phyloP scores from a whole-genome alignment of 2,113 vertebrate genomes.

The Australoheros scitulus region DNA sequence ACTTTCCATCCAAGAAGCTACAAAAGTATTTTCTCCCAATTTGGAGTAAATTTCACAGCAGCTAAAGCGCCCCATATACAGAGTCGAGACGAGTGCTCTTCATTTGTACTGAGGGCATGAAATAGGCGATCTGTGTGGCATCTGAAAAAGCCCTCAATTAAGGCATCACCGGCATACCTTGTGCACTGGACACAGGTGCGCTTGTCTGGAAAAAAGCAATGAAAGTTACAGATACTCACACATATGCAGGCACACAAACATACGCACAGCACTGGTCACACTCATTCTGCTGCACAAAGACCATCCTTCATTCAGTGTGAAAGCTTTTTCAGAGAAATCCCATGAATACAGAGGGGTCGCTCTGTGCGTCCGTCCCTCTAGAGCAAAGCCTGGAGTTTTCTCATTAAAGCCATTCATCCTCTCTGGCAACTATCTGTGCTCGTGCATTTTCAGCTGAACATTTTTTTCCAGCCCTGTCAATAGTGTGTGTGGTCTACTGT shows the following conservation, averaged over 20 bases:
- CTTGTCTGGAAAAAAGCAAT: neutral
- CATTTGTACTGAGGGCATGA: neutral
- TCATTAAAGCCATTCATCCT: slow-evolving; percentile 70
- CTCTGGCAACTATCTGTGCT: slow-evolving; percentile 50
- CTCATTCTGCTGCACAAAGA: slow-evolving; percentile 30
- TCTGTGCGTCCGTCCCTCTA: slow-evolving; percentile 13
- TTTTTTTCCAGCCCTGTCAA: slow-evolving; percentile 30
- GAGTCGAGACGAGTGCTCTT: neutral
- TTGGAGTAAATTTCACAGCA: neutral
- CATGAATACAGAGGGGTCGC: slow-evolving; percentile 44
- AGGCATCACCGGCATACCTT: neutral
- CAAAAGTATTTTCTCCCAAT: neutral
- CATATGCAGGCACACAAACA: slow-evolving; percentile 4
- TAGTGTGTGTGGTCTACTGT: slow-evolving; percentile 49
- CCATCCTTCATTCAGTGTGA: slow-evolving; percentile 38
- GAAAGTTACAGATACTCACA: slow-evolving; percentile 3
- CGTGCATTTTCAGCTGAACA: slow-evolving; percentile 38
- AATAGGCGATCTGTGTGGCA: neutral
- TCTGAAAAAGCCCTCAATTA: slow-evolving; percentile 1
- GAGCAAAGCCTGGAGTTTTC: slow-evolving; percentile 56
- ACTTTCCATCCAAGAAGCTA: neutral
- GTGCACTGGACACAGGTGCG: neutral
- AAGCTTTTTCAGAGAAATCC: slow-evolving; percentile 50
- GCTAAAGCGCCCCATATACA: neutral
- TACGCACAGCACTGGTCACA: slow-evolving; percentile 4